phyloP scores from a whole-genome alignment of 2,797 vertebrate genomes.

The Chelon labrosus region DNA sequence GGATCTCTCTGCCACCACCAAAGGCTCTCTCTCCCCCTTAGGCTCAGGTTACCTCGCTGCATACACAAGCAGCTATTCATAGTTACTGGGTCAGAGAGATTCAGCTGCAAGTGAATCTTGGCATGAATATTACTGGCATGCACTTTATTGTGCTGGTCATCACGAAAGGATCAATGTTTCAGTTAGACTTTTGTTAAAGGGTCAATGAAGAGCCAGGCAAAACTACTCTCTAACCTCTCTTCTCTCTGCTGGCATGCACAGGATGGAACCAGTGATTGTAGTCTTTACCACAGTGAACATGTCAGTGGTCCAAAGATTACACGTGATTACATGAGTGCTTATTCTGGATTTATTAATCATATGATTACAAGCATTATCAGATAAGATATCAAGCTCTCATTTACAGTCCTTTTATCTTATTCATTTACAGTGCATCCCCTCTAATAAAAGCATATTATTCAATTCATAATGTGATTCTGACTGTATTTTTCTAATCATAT shows the following conservation, averaged over 20 bases:
- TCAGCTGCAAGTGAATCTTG: constrained; percentile 49
- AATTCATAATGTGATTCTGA: background rate
- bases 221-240: background rate
- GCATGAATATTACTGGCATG: constrained; percentile 10
- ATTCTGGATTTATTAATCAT: background rate
- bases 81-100: constrained; percentile 63
- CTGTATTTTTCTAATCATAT: background rate
- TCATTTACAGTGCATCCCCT: background rate
- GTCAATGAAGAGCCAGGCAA: background rate
- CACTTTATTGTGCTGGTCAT: background rate
- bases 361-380: background rate
- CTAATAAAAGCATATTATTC: background rate
- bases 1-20: background rate
- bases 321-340: background rate
- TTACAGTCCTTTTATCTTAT: too few relatives aligned
- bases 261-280: too few relatives aligned
- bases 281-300: too few relatives aligned
- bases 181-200: background rate
- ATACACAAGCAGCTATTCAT: constrained; percentile 71
- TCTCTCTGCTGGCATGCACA: background rate
- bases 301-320: too few relatives aligned
- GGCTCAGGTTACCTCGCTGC: constrained; percentile 18
- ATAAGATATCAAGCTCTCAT: too few relatives aligned
- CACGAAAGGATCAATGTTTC: background rate
- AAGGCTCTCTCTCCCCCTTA: background rate